phyloP scores from a whole-genome alignment of 2,797 vertebrate species.

The Alectoris magna region DNA sequence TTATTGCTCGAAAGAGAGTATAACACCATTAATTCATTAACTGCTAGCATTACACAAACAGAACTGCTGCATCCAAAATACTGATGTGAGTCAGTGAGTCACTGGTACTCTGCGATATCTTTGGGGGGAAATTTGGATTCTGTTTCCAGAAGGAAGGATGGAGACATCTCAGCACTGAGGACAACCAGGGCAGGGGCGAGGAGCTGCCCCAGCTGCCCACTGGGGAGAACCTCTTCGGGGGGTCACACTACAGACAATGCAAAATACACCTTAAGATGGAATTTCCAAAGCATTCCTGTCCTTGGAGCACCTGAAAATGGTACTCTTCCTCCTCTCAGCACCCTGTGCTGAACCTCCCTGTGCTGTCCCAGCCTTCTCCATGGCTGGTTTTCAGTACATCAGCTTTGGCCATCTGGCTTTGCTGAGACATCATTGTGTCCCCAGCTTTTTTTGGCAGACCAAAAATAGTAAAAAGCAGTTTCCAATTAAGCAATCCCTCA shows the following conservation, averaged over 20 bases:
- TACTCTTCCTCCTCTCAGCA: not conserved
- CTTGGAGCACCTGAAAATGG: not conserved
- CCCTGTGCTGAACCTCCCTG: not conserved
- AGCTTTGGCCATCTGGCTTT: slow-evolving; percentile 47
- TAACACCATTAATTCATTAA: slow-evolving; percentile 43
- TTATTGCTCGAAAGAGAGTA: not conserved
- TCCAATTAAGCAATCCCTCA: not conserved
- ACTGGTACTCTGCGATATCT: not conserved
- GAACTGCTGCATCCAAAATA: not conserved
- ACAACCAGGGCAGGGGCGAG: not conserved
- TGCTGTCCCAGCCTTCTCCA: not conserved
- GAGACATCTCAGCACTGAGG: not conserved
- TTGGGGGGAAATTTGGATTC: not conserved
- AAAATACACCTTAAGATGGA: not conserved
- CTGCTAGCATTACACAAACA: not conserved
- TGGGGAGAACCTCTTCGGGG: not conserved
- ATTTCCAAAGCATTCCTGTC: not conserved
- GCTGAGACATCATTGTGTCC: not conserved
- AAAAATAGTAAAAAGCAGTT: slow-evolving; percentile 38
- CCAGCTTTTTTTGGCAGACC: not conserved
- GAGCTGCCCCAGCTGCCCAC: not conserved
- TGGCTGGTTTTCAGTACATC: slow-evolving; percentile 2
- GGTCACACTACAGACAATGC: not conserved
- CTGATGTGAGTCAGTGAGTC: not conserved
- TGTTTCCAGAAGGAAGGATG: not conserved